phyloP scores from a whole-genome alignment of 2,797 vertebrate genomes.

The Macropodus opercularis region DNA sequence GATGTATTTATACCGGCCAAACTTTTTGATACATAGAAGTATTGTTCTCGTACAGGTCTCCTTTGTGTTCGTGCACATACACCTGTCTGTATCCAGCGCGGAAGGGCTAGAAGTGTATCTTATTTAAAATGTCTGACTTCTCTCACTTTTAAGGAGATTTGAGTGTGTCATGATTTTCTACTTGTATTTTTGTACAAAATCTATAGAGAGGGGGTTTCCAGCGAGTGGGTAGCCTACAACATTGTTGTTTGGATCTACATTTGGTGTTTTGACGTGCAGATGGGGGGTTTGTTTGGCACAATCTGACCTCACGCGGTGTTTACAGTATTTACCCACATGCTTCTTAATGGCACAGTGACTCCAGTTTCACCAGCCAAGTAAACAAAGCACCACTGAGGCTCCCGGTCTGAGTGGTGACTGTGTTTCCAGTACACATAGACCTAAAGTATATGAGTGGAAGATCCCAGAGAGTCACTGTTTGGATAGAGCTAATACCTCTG shows the following conservation, averaged over 20 bases:
- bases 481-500: conserved; percentile 95
- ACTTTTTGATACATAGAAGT: conserved; percentile 86
- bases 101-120: conserved; percentile 99
- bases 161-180: conserved; percentile 99
- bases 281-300: conserved; percentile 90
- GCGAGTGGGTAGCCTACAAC: conserved; percentile 87
- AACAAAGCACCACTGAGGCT: conserved; percentile 74
- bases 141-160: conserved; percentile 95
- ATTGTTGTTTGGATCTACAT: conserved; percentile 93
- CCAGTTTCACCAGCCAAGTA: conserved; percentile 84
- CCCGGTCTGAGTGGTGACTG: conserved; percentile 73
- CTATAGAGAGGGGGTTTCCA: conserved; percentile 91
- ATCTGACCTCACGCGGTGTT: conserved; percentile 98
- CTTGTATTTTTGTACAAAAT: conserved; percentile 99
- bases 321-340: conserved; percentile 99
- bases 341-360: conserved; percentile 99
- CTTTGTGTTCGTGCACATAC: conserved; percentile 86
- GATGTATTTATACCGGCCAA: conserved; percentile 99
- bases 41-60: conserved; percentile 88
- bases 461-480: conserved; percentile 80
- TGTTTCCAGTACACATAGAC: conserved; percentile 76
- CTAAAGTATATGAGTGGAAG: conserved; percentile 67
- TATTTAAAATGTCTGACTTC: conserved; percentile 98
- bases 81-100: conserved; percentile 97
- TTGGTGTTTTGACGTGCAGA: conserved; percentile 88